Evolutionary conservation across 2,888 invertebrate genomes (phyloP).

Genomic region (Tetragnatha montana): DNA sequence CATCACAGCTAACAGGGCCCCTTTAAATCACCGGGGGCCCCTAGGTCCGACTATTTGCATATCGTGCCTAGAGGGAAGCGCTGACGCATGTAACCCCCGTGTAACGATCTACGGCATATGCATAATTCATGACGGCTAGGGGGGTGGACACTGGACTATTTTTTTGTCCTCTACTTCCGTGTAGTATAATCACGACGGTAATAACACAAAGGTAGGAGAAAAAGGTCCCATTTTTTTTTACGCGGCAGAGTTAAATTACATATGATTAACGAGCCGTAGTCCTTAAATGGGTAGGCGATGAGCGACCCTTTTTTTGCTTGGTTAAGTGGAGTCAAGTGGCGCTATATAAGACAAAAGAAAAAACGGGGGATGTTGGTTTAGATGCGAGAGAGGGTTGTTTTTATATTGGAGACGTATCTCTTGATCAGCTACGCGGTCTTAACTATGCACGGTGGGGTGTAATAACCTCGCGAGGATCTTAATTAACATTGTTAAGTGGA

Average conservation of each 20-base stretch:
- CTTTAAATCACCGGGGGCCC: conserved; percentile 29
- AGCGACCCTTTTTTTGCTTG: not conserved
- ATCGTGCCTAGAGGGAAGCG: conserved; percentile 53
- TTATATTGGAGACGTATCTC: conserved; percentile 38
- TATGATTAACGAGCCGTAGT: conserved; percentile 33
- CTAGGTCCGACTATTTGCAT: conserved; percentile 47
- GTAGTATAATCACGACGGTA: no score
- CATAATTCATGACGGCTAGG: conserved; percentile 51
- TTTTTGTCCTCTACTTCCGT: not conserved
- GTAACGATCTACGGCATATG: conserved; percentile 26
- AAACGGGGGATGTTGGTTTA: conserved; percentile 9
- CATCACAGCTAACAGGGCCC: not conserved
- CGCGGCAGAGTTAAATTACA: conserved; percentile 34
- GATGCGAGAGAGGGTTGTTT: conserved; percentile 34
- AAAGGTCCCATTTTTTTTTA: not conserved
- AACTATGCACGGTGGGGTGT: conserved; percentile 15
- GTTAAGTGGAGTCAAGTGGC: not conserved
- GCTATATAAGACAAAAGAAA: conserved; percentile 31
- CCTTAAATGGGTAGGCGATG: conserved; percentile 13
- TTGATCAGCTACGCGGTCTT: conserved; percentile 5
- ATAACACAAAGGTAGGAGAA: not conserved
- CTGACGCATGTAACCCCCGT: conserved; percentile 53
- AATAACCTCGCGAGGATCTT: conserved; percentile 17
- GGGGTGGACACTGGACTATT: not conserved
- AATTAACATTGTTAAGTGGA: conserved; percentile 15